These are phyloP conservation scores for Conger conger DNA, from an alignment of 2,113 vertebrate genomes.

Conservation along the genomic window DNA sequence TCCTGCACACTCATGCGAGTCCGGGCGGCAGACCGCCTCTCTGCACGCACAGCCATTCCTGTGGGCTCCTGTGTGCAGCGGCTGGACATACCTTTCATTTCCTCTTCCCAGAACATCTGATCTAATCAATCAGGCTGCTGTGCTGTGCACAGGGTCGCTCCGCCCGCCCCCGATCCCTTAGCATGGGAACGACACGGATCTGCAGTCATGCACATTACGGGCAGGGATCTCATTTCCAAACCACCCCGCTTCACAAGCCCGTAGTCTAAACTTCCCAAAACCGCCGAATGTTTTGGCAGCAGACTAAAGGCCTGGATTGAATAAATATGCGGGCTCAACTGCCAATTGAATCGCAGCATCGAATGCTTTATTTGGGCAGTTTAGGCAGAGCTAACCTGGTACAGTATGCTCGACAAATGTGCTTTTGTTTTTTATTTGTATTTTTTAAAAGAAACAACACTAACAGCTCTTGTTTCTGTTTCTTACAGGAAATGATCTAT, in stretches of 20 bases:
- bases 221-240: conserved; percentile 67
- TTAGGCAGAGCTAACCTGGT: conserved; percentile 69
- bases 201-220: conserved; percentile 46
- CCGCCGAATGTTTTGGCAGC: conserved; percentile 70
- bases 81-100: conserved; percentile 44
- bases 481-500: neutral
- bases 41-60: neutral
- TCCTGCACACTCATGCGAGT: too few species aligned
- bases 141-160: conserved; percentile 25
- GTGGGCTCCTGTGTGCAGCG: conserved; percentile 22
- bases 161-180: conserved; percentile 35
- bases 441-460: neutral
- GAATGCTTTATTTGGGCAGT: conserved; percentile 74
- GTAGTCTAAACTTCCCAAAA: conserved; percentile 63
- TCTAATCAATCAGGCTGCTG: conserved; percentile 49
- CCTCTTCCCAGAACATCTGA: conserved; percentile 39
- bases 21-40: neutral
- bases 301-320: conserved; percentile 73
- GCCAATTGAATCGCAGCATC: conserved; percentile 64
- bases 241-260: conserved; percentile 67
- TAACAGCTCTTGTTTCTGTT: neutral
- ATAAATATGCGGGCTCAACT: conserved; percentile 74
- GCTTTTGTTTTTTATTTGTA: neutral
- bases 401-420: conserved; percentile 55
- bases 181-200: conserved; percentile 40